Base-by-base conservation (phyloP, 2,888 invertebrate genomes). In the Euzetes globulus region DNA sequence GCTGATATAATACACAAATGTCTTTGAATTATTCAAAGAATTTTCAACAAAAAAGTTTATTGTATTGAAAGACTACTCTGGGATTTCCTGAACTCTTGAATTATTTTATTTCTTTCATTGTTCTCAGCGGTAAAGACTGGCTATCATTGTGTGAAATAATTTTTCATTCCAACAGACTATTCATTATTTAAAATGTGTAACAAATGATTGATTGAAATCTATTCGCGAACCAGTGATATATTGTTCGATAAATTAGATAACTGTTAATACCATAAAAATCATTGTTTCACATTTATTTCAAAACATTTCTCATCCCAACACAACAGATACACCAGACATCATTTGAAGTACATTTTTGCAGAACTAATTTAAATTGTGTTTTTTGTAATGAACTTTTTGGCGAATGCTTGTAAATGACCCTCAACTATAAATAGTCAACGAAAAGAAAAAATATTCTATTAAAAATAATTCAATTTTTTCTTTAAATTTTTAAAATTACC, bases 191-290 rank as follows among this genome's bases (percentile, higher is more conserved):
- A 33, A 33, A 33, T 33, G 9, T 33, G 9, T 33, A 33, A 33
- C 33, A n/a, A 52, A 52, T 52, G 52, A 52, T 52, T n/a, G 52
- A 52, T 52, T 19, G n/a, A 52, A 52, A 52, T 52, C 52, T 52
- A n/a, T n/a, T 6, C 52, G 6, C 6, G 19, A 19, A 52, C 19
- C 9, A 52, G 52, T 52, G 52, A 52, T 52, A 52, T 52, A 52
- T 52, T 52, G 52, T 52, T 52, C 19, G 1, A 2, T 19, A n/a
- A 52, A 52, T 52, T 52, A 52, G n/a, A 52, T 52, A 52, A 52
- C n/a, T 52, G 52, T 52, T 52, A 47, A 19, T n/a, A 52, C 5
- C n/a, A 19, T 52, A 19, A 6, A 52, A 52, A 52, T n/a, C 19
- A 52, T 19, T 52, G 52, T 52, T 52, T 52, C 4, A 52, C 9